Evolutionary conservation across 2,888 invertebrate genomes (phyloP).

Genomic region (Epirrita christyi): DNA sequence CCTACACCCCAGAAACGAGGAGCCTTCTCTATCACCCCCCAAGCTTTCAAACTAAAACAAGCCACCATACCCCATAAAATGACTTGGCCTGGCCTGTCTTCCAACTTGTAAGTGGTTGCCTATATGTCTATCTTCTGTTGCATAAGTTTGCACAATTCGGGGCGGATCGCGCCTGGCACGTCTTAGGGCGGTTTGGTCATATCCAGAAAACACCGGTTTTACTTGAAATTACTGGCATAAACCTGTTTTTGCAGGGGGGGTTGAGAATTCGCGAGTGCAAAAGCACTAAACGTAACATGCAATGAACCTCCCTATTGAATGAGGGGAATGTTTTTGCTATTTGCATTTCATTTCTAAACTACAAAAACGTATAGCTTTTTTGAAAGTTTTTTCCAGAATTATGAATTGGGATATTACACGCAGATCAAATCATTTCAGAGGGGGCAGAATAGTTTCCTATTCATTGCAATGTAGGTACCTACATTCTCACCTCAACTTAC

Average conservation of each 20-base stretch:
- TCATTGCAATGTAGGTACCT: no score
- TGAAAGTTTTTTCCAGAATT: no score
- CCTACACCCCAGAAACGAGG: not conserved
- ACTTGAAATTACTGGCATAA: conserved; percentile 36
- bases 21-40: no score
- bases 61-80: conserved; percentile 38
- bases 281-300: conserved; percentile 22
- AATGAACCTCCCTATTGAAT: conserved; percentile 5
- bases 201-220: conserved; percentile 41
- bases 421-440: no score
- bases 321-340: conserved; percentile 11
- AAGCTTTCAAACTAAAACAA: conserved; percentile 32
- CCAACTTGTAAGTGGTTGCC: conserved; percentile 1
- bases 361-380: no score
- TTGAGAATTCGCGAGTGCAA: conserved; percentile 11
- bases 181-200: conserved; percentile 30
- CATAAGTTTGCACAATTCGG: conserved; percentile 62
- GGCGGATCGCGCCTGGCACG: conserved; percentile 60
- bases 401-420: no score
- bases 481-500: no score
- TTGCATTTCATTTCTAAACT: no score
- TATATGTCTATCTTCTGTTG: conserved; percentile 39
- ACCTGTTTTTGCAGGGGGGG: conserved; percentile 3
- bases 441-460: no score
- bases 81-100: conserved; percentile 39